phyloP scores from a whole-genome alignment of 2,113 vertebrate genomes.

The Ceyx melanurus region DNA sequence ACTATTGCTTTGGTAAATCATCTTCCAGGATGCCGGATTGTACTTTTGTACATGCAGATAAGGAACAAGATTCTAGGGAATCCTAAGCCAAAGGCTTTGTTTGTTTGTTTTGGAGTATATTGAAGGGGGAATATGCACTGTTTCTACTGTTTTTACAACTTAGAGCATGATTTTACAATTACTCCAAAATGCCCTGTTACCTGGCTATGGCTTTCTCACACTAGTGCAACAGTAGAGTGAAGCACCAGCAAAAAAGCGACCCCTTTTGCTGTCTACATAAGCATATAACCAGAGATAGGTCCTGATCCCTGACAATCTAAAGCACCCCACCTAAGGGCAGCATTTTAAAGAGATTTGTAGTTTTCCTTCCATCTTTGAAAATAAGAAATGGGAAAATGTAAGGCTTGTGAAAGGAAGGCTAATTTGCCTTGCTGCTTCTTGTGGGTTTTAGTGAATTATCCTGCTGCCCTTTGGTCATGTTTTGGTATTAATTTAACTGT shows the following conservation, averaged over 20 bases:
- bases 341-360: background rate
- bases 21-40: background rate
- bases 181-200: background rate
- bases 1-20: background rate
- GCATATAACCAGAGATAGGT: background rate
- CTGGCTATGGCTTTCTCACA: background rate
- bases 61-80: background rate
- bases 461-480: slow-evolving; percentile 37
- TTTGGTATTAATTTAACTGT: slow-evolving; percentile 51
- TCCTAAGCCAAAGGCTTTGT: background rate
- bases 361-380: slow-evolving; percentile 5
- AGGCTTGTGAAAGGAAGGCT: slow-evolving; percentile 20
- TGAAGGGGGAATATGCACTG: background rate
- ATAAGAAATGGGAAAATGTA: background rate
- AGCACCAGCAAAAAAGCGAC: background rate
- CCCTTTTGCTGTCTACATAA: background rate
- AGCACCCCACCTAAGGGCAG: background rate
- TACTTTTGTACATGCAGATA: background rate
- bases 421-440: slow-evolving; percentile 23
- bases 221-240: background rate
- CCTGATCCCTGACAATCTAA: background rate
- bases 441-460: slow-evolving; percentile 46
- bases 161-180: background rate
- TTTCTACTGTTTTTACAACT: background rate
- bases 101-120: background rate